A percentile compares a stretch with the other conserved stretches of the same genome.
These are phyloP conservation scores for Nannobrachium achirus DNA, from an alignment of 2,113 vertebrate genomes.

Conservation along the genomic window DNA sequence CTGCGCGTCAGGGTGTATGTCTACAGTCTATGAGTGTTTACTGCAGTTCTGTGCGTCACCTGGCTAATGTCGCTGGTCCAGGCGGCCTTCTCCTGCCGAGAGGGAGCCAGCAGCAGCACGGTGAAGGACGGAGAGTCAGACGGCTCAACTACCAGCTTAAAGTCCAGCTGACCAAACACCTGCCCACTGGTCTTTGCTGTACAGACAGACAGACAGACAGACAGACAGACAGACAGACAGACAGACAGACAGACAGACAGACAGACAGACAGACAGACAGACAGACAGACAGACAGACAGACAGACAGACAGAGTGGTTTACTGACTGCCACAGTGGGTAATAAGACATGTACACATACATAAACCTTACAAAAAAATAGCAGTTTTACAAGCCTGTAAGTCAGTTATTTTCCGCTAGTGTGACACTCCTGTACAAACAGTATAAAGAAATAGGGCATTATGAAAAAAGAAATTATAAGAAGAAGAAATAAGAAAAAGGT, in stretches of 20 bases:
- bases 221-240: conserved; percentile 15
- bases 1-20: conserved; percentile 42
- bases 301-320: background rate
- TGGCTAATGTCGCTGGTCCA: conserved; percentile 99
- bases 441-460: too few species aligned
- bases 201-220: background rate
- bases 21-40: too few species aligned
- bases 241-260: too few species aligned
- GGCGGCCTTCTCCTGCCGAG: conserved; percentile 95
- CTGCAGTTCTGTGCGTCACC: conserved; percentile 72
- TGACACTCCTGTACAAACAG: too few species aligned
- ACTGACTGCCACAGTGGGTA: background rate
- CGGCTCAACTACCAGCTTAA: conserved; percentile 94
- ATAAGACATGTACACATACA: background rate
- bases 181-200: conserved; percentile 90
- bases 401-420: too few species aligned
- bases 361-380: too few species aligned
- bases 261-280: background rate
- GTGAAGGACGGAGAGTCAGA: conserved; percentile 88
- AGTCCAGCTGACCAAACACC: conserved; percentile 96
- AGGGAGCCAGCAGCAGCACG: conserved; percentile 92
- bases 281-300: too few species aligned
- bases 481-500: too few species aligned
- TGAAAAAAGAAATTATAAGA: too few species aligned
- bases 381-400: too few species aligned